These are phyloP conservation scores for Watersipora subatra DNA, from an alignment of 1,140 invertebrate species.

Conservation along the genomic window DNA sequence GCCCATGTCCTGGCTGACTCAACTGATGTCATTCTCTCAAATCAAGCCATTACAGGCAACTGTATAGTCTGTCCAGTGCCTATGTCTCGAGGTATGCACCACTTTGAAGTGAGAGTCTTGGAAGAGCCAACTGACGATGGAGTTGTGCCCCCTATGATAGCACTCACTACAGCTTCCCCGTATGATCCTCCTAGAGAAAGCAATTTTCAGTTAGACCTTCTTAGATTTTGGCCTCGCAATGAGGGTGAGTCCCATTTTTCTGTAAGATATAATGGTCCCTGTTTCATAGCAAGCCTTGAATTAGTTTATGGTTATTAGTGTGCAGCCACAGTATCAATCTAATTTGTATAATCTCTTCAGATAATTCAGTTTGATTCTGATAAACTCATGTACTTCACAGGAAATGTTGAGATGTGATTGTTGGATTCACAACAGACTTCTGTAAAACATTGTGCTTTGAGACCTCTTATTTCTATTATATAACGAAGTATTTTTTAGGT, in stretches of 20 bases:
- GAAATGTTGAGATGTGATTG: too few relatives aligned
- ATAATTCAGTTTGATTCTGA: too few relatives aligned
- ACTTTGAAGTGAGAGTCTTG: constrained; percentile 28
- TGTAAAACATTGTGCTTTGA: too few relatives aligned
- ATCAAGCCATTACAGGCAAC: neutral
- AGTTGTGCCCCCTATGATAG: constrained; percentile 24
- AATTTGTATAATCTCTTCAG: too few relatives aligned
- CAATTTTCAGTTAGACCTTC: constrained; percentile 28
- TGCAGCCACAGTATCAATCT: too few relatives aligned
- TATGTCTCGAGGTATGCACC: constrained; percentile 17
- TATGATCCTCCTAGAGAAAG: constrained; percentile 22
- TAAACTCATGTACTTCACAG: too few relatives aligned
- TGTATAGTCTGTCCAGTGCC: neutral
- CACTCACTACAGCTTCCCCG: constrained; percentile 27
- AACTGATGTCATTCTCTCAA: neutral
- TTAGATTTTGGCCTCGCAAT: constrained; percentile 27
- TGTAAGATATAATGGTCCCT: neutral
- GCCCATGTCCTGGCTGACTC: constrained; percentile 7
- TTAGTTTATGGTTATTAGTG: too few relatives aligned
- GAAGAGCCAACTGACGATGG: constrained; percentile 21
- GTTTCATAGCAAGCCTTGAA: too few relatives aligned
- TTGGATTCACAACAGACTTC: too few relatives aligned
- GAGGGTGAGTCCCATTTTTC: constrained; percentile 20
- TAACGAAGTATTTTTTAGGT: too few relatives aligned
- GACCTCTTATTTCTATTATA: too few relatives aligned